A percentile compares a stretch with the other conserved stretches of the same genome.
These are phyloP conservation scores for Tylochromis polylepis DNA, from an alignment of 2,113 vertebrate species.

Conservation along the genomic window DNA sequence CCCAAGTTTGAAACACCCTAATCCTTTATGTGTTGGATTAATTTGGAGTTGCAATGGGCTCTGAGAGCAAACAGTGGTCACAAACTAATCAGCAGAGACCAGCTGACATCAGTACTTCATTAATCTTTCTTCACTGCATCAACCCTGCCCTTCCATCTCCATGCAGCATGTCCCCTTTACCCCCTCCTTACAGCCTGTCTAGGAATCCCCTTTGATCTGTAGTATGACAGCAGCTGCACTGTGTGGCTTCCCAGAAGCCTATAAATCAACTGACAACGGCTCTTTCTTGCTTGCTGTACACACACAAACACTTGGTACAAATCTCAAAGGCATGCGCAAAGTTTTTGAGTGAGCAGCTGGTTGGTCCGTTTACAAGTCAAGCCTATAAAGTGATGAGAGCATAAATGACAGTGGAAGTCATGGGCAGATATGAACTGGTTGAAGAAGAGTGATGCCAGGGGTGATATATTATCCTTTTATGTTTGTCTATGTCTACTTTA, in stretches of 20 bases:
- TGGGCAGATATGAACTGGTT: background rate
- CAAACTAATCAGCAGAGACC: background rate
- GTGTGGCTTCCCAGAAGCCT: slow-evolving; percentile 19
- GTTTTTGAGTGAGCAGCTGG: background rate
- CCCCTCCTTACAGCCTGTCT: slow-evolving; percentile 5
- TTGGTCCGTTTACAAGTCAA: background rate
- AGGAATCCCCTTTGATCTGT: slow-evolving; percentile 54
- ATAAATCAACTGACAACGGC: slow-evolving; percentile 32
- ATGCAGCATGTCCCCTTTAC: background rate
- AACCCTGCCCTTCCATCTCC: background rate
- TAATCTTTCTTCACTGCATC: background rate
- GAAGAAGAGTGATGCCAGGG: background rate
- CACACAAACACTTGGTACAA: background rate
- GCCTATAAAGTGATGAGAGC: background rate
- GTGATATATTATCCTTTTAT: background rate
- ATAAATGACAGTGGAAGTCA: slow-evolving; percentile 7
- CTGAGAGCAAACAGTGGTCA: background rate
- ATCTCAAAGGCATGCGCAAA: background rate
- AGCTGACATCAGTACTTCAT: slow-evolving; percentile 1
- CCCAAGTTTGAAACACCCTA: background rate
- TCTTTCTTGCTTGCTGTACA: background rate
- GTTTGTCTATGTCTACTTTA: background rate
- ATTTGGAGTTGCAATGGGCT: background rate
- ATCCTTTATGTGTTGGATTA: background rate
- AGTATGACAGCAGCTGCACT: slow-evolving; percentile 55